phyloP scores from a whole-genome alignment of 2,797 vertebrate species.

The Clarias laeviceps region DNA sequence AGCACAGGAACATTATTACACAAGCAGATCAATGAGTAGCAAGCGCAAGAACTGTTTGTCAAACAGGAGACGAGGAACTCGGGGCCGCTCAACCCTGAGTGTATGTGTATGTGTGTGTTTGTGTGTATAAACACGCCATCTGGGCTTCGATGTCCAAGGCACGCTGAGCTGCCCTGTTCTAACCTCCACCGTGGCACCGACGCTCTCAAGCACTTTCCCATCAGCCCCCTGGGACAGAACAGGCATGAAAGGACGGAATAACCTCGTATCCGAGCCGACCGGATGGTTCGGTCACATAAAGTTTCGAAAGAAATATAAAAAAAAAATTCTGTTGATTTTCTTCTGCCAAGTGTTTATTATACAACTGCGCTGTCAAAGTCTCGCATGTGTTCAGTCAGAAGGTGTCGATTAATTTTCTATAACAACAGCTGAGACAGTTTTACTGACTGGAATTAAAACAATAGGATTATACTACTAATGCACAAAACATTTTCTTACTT shows the following conservation, averaged over 20 bases:
- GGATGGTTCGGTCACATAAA: neutral
- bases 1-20: constrained; percentile 25
- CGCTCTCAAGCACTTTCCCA: constrained; percentile 7
- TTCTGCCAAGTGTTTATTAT: neutral
- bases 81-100: constrained; percentile 13
- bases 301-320: no score
- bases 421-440: neutral
- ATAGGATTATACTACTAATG: neutral
- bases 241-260: constrained; percentile 16
- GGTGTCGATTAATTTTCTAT: neutral
- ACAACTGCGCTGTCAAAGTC: neutral
- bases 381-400: neutral
- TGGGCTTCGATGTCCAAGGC: constrained; percentile 21
- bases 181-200: constrained; percentile 31
- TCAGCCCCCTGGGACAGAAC: constrained; percentile 16
- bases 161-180: constrained; percentile 30
- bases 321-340: neutral
- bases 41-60: constrained; percentile 17
- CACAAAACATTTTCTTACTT: neutral
- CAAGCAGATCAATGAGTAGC: constrained; percentile 3
- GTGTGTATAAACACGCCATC: constrained; percentile 39
- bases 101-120: constrained; percentile 18
- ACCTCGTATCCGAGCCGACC: neutral
- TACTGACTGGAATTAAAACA: neutral
- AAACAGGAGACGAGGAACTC: constrained; percentile 27